phyloP scores from a whole-genome alignment of 1,140 invertebrate species.

The Copidosoma floridanum region DNA sequence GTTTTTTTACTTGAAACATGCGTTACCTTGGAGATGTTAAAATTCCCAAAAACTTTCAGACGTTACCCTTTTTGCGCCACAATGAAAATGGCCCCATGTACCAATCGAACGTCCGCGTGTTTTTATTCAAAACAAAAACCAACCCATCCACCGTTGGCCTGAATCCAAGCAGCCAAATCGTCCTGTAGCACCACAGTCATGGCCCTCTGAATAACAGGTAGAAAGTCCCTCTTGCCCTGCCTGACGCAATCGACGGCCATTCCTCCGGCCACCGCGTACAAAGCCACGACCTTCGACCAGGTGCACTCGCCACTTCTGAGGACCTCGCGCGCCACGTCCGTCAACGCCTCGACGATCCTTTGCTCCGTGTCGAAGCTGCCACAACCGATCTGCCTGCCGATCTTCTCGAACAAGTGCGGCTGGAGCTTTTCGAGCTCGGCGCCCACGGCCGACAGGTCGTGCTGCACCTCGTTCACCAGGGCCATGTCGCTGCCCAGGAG shows the following conservation, averaged over 20 bases:
- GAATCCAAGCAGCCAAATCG: constrained; percentile 67
- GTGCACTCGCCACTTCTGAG: constrained; percentile 61
- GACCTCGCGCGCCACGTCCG: constrained; percentile 62
- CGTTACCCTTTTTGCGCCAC: no score
- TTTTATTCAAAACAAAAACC: constrained; percentile 39
- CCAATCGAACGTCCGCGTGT: no score
- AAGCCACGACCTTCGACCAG: constrained; percentile 68
- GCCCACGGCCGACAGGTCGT: constrained; percentile 38
- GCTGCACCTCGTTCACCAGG: constrained; percentile 62
- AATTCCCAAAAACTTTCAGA: no score
- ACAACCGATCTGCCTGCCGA: constrained; percentile 61
- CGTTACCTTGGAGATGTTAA: no score
- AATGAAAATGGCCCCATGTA: no score
- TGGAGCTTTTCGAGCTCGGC: constrained; percentile 61
- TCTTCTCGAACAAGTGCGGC: constrained; percentile 63
- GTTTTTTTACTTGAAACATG: no score
- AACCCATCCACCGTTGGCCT: constrained; percentile 73
- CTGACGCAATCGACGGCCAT: constrained; percentile 70
- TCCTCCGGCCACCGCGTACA: constrained; percentile 68
- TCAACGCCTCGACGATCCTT: constrained; percentile 57
- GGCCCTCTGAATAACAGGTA: constrained; percentile 62
- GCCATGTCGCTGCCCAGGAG: constrained; percentile 52
- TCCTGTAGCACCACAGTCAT: constrained; percentile 66
- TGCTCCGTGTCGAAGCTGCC: constrained; percentile 59
- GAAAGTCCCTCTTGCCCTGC: constrained; percentile 65